Conservation (phyloP, 2,797 vertebrate species). For the Poecilia wingei region DNA sequence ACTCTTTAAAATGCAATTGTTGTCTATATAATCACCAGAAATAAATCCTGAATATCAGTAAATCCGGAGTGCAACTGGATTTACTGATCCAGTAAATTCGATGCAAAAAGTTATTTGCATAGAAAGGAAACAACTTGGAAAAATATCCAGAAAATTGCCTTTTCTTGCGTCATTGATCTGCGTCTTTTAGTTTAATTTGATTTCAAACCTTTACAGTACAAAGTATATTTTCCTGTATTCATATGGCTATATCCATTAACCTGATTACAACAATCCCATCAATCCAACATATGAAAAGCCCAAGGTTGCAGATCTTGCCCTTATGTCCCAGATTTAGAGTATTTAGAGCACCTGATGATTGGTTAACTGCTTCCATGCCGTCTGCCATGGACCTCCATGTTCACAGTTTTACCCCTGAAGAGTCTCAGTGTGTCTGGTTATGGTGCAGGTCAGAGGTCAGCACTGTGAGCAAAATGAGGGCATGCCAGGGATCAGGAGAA, state of each 20-base stretch:
- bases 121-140: background rate
- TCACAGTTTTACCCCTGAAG: slow-evolving; percentile 42
- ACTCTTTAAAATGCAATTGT: background rate
- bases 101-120: background rate
- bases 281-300: background rate
- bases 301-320: background rate
- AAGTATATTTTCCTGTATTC: background rate
- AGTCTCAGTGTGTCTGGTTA: slow-evolving; percentile 59
- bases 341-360: slow-evolving; percentile 32
- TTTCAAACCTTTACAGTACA: background rate
- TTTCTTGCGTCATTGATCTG: background rate
- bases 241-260: background rate
- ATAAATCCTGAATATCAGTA: background rate
- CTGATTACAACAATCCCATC: background rate
- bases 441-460: slow-evolving; percentile 58
- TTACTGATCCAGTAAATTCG: no score
- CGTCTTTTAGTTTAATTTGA: background rate
- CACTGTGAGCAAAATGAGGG: slow-evolving; percentile 18
- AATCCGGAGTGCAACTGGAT: background rate
- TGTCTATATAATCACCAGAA: background rate
- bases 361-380: slow-evolving; percentile 52
- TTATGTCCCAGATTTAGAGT: slow-evolving; percentile 18
- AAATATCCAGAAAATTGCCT: background rate
- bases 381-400: slow-evolving; percentile 41
- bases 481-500: slow-evolving; percentile 44